Evolutionary conservation across 1,140 invertebrate genomes (phyloP), one percentile per base, ranked within the genome.

Genomic region (Drosophila truncata): DNA sequence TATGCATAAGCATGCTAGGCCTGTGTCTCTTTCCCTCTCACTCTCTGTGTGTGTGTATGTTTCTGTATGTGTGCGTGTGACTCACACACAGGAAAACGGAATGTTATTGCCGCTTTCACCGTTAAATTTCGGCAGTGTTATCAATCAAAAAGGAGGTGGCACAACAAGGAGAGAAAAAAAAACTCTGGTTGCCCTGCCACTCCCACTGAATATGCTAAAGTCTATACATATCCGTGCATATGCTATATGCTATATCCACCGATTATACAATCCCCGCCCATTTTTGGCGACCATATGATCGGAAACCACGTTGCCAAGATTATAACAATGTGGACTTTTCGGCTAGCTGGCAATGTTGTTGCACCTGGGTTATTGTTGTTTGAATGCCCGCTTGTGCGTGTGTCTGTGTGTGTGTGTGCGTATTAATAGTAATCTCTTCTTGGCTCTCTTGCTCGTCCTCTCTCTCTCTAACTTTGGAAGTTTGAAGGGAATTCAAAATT

Each of bases 241-340:
- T 49, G 31, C 55, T 35, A 25, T 25, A 58, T 58, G 20, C 27
- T 47, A 64, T 63, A 20, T 66, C 37, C 20, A 47, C 35, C 74
- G 41, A 69, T 78, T 78, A 78, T 78, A 78, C 74, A 78, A 78
- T 47, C 74, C 74, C 55, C 62, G 44, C 74, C 54, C 55, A 78
- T 69, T 74, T 76, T 63, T 46, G n/a, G 66, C 37, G 50, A 80
- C 81, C 84, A 88, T 90, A 88, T 88, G 84, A 88, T 88, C 81
- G 78, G 67, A 64, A 78, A 88, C 84, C 84, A 88, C 84, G 85
- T 84, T 88, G 84, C 85, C 78, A 87, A 87, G 84, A 81, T 80
- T 88, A 81, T 81, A 62, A 82, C 62, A 50, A 69, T 76, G 64
- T 58, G 63, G 61, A 75, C 54, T 74, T 76, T 70, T 70, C 66